These are phyloP conservation scores for Chalcis sispes DNA, from an alignment of 2,888 invertebrate species.

Conservation along the genomic window DNA sequence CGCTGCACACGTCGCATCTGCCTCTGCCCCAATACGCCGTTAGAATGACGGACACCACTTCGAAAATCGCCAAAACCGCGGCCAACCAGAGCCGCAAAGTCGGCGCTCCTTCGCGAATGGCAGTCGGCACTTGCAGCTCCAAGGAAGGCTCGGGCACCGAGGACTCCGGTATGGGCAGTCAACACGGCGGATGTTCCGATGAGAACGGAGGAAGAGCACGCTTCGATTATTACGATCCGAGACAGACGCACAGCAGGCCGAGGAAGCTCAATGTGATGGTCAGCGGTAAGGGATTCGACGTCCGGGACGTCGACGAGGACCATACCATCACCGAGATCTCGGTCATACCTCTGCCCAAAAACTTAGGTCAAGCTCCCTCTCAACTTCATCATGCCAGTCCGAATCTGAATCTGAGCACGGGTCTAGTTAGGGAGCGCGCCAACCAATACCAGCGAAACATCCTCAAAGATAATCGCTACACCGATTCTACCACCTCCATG, in stretches of 20 bases:
- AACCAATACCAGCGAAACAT: constrained; percentile 76
- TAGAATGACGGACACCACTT: constrained; percentile 79
- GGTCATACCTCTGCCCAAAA: constrained; percentile 79
- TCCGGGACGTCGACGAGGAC: constrained; percentile 82
- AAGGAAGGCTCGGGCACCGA: constrained; percentile 81
- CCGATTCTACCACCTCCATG: constrained; percentile 72
- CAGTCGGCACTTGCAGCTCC: constrained; percentile 76
- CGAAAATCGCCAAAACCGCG: constrained; percentile 84
- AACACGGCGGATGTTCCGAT: constrained; percentile 67
- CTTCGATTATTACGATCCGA: constrained; percentile 33
- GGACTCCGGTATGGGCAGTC: constrained; percentile 81
- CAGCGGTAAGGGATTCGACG: constrained; percentile 85
- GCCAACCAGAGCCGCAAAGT: constrained; percentile 84
- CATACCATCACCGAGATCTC: constrained; percentile 81
- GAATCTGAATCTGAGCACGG: constrained; percentile 64
- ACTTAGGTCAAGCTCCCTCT: constrained; percentile 29
- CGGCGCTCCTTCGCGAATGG: constrained; percentile 76
- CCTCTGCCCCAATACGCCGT: constrained; percentile 85
- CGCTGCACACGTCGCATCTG: constrained; percentile 84
- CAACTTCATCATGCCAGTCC: constrained; percentile 75
- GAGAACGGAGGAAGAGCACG: constrained; percentile 68
- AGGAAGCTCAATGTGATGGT: constrained; percentile 86
- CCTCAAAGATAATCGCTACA: constrained; percentile 72
- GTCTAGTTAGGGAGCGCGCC: constrained; percentile 77
- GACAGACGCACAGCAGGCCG: constrained; percentile 76